A percentile compares a stretch with the other conserved stretches of the same genome.
phyloP scores from a whole-genome alignment of 2,797 vertebrate genomes.

The Enteromius argenteus region DNA sequence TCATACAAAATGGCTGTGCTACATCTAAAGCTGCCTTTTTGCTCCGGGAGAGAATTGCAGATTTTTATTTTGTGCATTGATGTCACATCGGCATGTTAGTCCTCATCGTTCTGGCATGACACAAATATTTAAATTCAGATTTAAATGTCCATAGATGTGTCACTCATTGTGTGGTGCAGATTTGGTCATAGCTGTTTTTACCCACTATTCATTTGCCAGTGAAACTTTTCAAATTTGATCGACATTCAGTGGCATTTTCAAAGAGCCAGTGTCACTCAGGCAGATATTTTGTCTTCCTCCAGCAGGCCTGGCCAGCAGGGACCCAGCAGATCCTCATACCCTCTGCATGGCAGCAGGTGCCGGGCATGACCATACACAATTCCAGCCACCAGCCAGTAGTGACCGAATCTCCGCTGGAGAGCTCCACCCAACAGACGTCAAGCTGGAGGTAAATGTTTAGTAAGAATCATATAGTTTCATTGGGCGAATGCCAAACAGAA shows the following conservation, averaged over 20 bases:
- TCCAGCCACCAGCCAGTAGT: conserved; percentile 86
- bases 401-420: conserved; percentile 77
- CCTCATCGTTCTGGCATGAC: conserved; percentile 24
- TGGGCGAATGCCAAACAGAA: no score
- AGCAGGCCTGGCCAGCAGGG: conserved; percentile 98
- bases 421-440: conserved; percentile 84
- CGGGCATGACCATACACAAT: conserved; percentile 92
- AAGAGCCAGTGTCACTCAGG: conserved; percentile 48
- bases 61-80: conserved; percentile 23
- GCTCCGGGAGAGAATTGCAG: background rate
- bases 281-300: conserved; percentile 62
- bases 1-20: conserved; percentile 49
- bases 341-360: conserved; percentile 97
- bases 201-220: conserved; percentile 19
- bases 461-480: background rate
- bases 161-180: background rate
- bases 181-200: background rate
- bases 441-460: conserved; percentile 88
- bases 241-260: background rate
- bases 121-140: conserved; percentile 32
- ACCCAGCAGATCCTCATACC: conserved; percentile 97
- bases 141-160: conserved; percentile 18
- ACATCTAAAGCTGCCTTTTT: conserved; percentile 29
- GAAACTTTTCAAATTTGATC: background rate
- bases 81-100: conserved; percentile 44